Conservation (phyloP, 2,113 vertebrate genomes). For the Fulica atra region DNA sequence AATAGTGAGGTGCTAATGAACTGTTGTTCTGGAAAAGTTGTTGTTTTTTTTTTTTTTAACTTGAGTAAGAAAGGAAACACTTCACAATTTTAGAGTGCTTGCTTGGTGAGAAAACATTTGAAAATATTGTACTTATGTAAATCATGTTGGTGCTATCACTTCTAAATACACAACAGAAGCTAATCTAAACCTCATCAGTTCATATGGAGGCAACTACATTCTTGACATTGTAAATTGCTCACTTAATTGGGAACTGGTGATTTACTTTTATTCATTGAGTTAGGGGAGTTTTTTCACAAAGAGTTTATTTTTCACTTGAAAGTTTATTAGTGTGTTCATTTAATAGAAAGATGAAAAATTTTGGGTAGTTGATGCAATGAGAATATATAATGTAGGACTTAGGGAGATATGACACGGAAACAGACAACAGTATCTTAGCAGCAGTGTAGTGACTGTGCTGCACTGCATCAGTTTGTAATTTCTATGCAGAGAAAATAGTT, state of each 20-base stretch:
- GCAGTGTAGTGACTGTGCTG: background rate
- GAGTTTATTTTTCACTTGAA: conserved; percentile 26
- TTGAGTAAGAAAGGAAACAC: conserved; percentile 67
- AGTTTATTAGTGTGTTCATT: background rate
- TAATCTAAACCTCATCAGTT: conserved; percentile 34
- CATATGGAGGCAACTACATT: conserved; percentile 20
- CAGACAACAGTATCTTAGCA: background rate
- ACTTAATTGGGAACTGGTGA: conserved; percentile 30
- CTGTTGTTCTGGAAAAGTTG: conserved; percentile 71
- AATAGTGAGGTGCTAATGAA: conserved; percentile 75
- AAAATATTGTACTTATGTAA: conserved; percentile 67
- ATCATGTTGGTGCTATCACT: conserved; percentile 59
- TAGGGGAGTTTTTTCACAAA: background rate
- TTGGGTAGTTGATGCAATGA: background rate
- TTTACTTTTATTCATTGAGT: background rate
- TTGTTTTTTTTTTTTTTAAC: conserved; percentile 49
- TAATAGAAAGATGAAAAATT: background rate
- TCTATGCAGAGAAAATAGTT: background rate
- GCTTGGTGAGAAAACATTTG: conserved; percentile 56
- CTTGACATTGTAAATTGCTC: conserved; percentile 49
- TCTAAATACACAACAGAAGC: conserved; percentile 61
- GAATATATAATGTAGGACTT: background rate
- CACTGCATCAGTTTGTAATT: background rate
- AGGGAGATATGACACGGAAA: no score
- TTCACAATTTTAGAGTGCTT: conserved; percentile 61